Evolutionary conservation across 2,888 invertebrate species (phyloP), one percentile per base, ranked within the genome.

Genomic region (Carpatolechia fugitivella): DNA sequence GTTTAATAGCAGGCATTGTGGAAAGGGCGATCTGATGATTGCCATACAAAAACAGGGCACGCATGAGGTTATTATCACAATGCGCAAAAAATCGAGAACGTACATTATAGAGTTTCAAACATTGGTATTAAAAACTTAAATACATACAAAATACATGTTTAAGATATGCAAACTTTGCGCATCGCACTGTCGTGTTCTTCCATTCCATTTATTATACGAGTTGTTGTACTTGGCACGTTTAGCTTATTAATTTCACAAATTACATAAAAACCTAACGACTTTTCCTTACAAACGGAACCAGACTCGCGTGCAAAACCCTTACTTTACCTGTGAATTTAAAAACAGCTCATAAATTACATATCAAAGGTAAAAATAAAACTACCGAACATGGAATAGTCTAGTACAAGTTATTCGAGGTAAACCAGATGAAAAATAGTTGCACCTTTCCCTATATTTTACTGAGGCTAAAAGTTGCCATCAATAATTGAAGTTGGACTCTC

Each of bases 381-480:
- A 38, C 49, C 41, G 29, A 29, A 41, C 50, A 56, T 40, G 55
- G 38, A 50, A 16, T 29, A 52, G 55, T 66, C 30, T 31, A 52
- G 56, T 66, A 69, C 70, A 73, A 75, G 76, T 78, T 80, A 76
- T 82, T 83, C 80, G 79, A 84, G 82, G 74, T 80, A 79, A 82
- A 76, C 79, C 74, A 73, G 68, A 77, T 83, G 82, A 85, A 74
- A 85, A 84, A 84, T 85, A 67, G 82, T 74, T 64, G 68, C 69
- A 69, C 67, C 74, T 73, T 74, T 80, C 79, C 79, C 80, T 78
- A 85, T 88, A 86, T 83, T 84, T 89, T 85, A 88, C 78, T 78
- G 75, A 64, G 81, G 85, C 82, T 85, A 85, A 85, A 80, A 88
- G 82, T 88, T 84, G 76, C 80, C 78, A 87, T 89, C 86, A 89